Evolutionary conservation across 2,113 vertebrate species (phyloP).

Genomic region (Cyanocitta stelleri): DNA sequence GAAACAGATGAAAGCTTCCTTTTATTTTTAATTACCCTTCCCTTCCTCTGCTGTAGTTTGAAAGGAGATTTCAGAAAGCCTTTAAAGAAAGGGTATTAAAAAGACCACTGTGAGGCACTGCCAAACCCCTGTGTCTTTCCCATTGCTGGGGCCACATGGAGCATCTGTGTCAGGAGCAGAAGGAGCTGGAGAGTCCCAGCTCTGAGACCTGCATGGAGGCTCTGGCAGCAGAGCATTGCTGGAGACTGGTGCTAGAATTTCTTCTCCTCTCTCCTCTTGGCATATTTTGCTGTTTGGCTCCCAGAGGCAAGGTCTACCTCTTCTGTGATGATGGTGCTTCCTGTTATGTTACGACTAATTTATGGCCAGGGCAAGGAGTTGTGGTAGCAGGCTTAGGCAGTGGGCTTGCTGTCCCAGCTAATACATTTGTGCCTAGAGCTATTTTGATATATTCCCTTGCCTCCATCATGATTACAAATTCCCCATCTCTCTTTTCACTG

Average conservation of each 20-base stretch:
- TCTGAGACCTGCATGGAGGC: rapidly evolving
- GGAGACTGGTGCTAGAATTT: neutral
- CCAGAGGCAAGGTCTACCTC: neutral
- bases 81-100: neutral
- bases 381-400: neutral
- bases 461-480: neutral
- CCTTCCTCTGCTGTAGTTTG: neutral
- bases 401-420: neutral
- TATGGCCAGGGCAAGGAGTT: neutral
- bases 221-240: rapidly evolving
- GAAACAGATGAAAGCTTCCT: neutral
- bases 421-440: neutral
- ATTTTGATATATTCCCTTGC: neutral
- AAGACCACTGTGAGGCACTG: neutral
- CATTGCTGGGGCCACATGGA: rapidly evolving
- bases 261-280: neutral
- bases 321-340: neutral
- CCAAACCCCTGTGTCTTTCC: neutral
- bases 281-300: neutral
- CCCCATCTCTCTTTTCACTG: neutral
- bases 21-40: slow-evolving; percentile 12
- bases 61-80: neutral
- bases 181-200: neutral
- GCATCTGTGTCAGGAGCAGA: neutral
- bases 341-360: neutral